These are phyloP conservation scores for Anthoscopus minutus DNA, from an alignment of 2,113 vertebrate species.

Conservation along the genomic window DNA sequence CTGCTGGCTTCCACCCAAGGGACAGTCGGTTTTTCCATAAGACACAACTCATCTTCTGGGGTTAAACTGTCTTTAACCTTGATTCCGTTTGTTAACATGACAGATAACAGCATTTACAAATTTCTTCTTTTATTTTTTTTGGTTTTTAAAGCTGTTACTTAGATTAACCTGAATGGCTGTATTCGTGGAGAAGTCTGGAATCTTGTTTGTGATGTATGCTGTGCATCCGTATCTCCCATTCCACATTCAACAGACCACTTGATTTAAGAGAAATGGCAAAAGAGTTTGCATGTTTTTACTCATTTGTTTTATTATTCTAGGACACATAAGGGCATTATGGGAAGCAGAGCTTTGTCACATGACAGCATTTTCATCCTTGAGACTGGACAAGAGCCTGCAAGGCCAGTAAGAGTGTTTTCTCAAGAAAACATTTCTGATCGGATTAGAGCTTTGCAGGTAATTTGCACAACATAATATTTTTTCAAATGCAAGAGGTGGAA, in stretches of 20 bases:
- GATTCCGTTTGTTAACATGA: background rate
- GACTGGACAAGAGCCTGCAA: constrained; percentile 68
- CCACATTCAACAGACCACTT: background rate
- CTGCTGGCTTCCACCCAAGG: background rate
- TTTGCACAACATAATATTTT: background rate
- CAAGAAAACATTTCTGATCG: constrained; percentile 88
- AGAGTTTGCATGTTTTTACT: background rate
- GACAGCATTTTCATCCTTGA: constrained; percentile 93
- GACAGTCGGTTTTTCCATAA: background rate
- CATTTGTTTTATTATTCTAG: constrained; percentile 57
- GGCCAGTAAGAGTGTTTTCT: constrained; percentile 81
- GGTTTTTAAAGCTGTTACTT: background rate
- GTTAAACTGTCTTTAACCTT: background rate
- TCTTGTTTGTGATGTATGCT: background rate
- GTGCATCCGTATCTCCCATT: background rate
- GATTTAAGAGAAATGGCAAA: background rate
- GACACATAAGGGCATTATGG: constrained; percentile 71
- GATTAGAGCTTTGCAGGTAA: constrained; percentile 90
- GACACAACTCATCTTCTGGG: background rate
- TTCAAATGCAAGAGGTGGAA: background rate
- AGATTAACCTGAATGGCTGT: background rate
- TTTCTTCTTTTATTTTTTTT: background rate
- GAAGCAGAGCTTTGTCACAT: constrained; percentile 87
- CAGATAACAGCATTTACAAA: background rate
- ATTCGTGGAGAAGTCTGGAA: background rate